Evolutionary conservation across 2,113 vertebrate genomes (phyloP), one percentile per base, ranked within the genome.

Genomic region (Corynorhinus townsendii): DNA sequence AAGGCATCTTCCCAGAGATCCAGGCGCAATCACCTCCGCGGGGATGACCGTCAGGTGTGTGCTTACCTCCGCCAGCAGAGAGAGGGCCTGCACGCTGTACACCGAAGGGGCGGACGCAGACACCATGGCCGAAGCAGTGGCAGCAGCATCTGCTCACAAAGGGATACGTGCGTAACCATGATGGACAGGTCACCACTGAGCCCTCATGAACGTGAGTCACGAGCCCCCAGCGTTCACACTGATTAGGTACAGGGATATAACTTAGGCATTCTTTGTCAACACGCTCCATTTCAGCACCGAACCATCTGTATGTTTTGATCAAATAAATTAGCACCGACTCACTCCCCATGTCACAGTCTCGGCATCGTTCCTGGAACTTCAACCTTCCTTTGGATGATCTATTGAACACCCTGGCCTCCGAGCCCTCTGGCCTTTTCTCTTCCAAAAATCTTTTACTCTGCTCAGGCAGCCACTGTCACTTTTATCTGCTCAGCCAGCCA

Each of bases 1-100:
- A 9, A 59, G 6, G n/a, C 5, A 15, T 26, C 30, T 52, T 49
- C 2, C 0, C 7, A 4, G 3, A 10, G 20, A 9, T 3, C 38
- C 4, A 0, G 12, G 20, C 0, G 62, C 11, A 7, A 9, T 40
- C n/a, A 3, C 17, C 28, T 28, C 59, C 45, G 4, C 0, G 2
- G 20, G 79, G 28, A 5, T 11, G 79, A 22, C 4, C 2, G 54
- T 10, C 59, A 4, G 87, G 75, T 0, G 15, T 1, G 15, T 8
- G 8, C 81, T 96, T 96, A 99, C 99, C 98, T 99, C 99, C 95
- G 99, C 99, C 87, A 99, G 98, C 38, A 99, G 98, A 35, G 99
- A 99, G 82, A 99, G 98, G 71, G 99, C 99, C 90, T 99, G 99
- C 87, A 99, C 99, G 8, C 99, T 99, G 98, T 99, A 99, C 75